phyloP scores from a whole-genome alignment of 2,113 vertebrate species.

The Synodontis membranacea region DNA sequence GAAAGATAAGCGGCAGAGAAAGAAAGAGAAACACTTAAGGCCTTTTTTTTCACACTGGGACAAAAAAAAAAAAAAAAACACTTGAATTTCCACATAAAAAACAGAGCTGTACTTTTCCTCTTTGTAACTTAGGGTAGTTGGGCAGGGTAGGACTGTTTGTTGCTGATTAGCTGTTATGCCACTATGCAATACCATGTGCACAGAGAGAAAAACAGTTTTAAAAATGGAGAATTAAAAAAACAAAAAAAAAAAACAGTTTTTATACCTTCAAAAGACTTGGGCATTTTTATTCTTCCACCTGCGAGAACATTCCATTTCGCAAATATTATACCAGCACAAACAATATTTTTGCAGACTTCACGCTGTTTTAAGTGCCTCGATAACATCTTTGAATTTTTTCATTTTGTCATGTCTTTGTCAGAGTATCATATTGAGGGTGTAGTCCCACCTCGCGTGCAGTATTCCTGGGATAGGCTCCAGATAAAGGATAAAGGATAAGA shows the following conservation, averaged over 20 bases:
- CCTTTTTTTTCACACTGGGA: not conserved
- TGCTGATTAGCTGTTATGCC: not conserved
- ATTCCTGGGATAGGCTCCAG: not conserved
- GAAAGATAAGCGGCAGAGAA: constrained; percentile 35
- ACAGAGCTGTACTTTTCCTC: too few species aligned
- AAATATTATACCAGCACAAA: not conserved
- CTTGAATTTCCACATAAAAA: not conserved
- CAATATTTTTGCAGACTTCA: not conserved
- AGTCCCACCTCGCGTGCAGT: not conserved
- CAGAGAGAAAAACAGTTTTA: not conserved
- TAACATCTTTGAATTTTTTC: not conserved
- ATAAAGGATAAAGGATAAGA: not conserved
- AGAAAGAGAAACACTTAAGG: constrained; percentile 1
- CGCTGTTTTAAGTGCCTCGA: not conserved
- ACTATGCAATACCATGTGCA: not conserved
- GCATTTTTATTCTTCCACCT: not conserved
- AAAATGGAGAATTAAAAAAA: not conserved
- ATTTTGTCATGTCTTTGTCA: not conserved
- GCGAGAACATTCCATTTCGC: not conserved
- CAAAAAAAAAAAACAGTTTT: too few species aligned
- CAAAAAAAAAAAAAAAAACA: not conserved
- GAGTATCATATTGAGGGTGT: not conserved
- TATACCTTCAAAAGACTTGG: not conserved
- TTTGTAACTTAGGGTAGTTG: not conserved
- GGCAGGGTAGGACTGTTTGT: not conserved